phyloP scores from a whole-genome alignment of 1,140 invertebrate species.

The Drosophila ironensis region DNA sequence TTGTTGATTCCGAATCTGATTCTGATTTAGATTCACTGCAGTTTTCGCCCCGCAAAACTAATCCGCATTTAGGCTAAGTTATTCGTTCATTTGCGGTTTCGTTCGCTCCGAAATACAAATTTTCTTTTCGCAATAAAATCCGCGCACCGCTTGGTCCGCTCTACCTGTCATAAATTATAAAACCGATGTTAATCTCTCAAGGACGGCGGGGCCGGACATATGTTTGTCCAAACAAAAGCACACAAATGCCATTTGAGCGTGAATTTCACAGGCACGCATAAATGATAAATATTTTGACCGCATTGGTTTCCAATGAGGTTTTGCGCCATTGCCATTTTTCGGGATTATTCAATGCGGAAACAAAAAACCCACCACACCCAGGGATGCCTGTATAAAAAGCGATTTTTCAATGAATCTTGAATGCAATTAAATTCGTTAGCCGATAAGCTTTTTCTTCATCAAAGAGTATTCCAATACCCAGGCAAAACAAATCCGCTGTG shows the following conservation, averaged over 20 bases:
- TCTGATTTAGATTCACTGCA: not conserved
- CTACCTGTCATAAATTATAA: constrained; percentile 69
- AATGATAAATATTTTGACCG: constrained; percentile 77
- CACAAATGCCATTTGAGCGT: constrained; percentile 26
- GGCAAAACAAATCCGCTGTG: too few relatives aligned
- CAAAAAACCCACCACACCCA: too few relatives aligned
- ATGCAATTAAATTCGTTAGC: too few relatives aligned
- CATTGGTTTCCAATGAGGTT: constrained; percentile 77
- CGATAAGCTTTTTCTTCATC: too few relatives aligned
- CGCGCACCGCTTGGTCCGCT: not conserved
- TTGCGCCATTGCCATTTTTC: constrained; percentile 23
- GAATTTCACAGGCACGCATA: constrained; percentile 24
- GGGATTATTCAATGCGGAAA: constrained; percentile 24
- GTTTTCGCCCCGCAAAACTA: constrained; percentile 7
- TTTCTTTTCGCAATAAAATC: constrained; percentile 41
- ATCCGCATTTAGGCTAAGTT: constrained; percentile 28
- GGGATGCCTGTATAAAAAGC: not conserved
- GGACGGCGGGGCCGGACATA: constrained; percentile 44
- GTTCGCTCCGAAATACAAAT: constrained; percentile 22
- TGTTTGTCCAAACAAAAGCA: constrained; percentile 31
- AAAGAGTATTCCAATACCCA: too few relatives aligned
- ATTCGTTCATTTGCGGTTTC: constrained; percentile 58
- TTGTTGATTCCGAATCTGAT: constrained; percentile 6
- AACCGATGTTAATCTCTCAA: constrained; percentile 61
- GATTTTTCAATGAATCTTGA: not conserved